phyloP scores from a whole-genome alignment of 2,888 invertebrate genomes.

The Tipula unca region DNA sequence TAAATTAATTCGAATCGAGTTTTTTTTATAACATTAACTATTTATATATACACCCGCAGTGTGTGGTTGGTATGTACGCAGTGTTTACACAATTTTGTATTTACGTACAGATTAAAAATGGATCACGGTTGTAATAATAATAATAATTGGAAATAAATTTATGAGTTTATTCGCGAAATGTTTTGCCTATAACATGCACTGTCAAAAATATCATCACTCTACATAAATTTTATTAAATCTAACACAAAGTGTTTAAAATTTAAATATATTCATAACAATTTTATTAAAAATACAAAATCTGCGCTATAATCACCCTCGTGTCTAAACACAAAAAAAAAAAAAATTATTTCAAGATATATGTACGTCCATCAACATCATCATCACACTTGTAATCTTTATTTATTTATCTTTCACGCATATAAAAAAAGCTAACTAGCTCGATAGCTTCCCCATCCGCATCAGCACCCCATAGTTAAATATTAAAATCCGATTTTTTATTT shows the following conservation, averaged over 20 bases:
- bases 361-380: background rate
- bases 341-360: background rate
- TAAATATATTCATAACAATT: background rate
- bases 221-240: background rate
- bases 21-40: background rate
- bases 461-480: background rate
- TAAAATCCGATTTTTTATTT: background rate
- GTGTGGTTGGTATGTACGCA: background rate
- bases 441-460: background rate
- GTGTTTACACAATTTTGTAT: background rate
- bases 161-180: background rate
- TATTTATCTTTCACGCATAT: background rate
- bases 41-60: background rate
- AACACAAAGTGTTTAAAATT: background rate
- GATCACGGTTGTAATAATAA: background rate
- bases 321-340: background rate
- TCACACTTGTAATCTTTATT: background rate
- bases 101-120: background rate
- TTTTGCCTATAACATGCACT: background rate
- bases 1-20: background rate
- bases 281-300: background rate
- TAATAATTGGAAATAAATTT: background rate
- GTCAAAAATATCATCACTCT: background rate
- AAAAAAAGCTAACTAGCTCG: background rate
- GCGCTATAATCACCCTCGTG: background rate